phyloP scores from a whole-genome alignment of 2,113 vertebrate species.

The Hemiprocne comata region DNA sequence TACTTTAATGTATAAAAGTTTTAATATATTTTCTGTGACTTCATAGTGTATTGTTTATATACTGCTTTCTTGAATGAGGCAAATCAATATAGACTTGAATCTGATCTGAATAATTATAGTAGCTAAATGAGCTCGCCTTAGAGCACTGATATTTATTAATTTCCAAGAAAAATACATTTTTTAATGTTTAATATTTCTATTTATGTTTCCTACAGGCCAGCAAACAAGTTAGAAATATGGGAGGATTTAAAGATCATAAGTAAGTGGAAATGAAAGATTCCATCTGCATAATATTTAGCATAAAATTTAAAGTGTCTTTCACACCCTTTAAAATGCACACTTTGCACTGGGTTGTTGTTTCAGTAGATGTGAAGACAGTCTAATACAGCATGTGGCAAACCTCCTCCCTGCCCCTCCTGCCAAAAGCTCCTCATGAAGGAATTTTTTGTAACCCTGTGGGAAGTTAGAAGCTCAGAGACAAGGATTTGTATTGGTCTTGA shows the following conservation, averaged over 20 bases:
- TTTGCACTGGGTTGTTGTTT: background rate
- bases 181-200: slow-evolving; percentile 13
- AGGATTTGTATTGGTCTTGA: background rate
- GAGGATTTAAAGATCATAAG: slow-evolving; percentile 98
- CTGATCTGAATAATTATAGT: background rate
- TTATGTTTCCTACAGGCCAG: slow-evolving; percentile 81
- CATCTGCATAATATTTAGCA: background rate
- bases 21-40: background rate
- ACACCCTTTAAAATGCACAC: background rate
- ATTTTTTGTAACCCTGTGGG: background rate
- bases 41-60: background rate
- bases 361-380: background rate
- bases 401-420: background rate
- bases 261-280: slow-evolving; percentile 77
- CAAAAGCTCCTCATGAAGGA: background rate
- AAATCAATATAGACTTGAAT: background rate
- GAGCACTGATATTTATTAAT: background rate
- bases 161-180: background rate
- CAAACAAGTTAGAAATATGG: slow-evolving; percentile 98
- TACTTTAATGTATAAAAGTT: background rate
- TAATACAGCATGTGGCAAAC: background rate
- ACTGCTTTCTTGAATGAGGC: background rate
- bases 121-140: background rate
- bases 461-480: background rate
- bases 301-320: background rate